Conservation (phyloP, 2,113 vertebrate species). For the Gallinago jamesoni region DNA sequence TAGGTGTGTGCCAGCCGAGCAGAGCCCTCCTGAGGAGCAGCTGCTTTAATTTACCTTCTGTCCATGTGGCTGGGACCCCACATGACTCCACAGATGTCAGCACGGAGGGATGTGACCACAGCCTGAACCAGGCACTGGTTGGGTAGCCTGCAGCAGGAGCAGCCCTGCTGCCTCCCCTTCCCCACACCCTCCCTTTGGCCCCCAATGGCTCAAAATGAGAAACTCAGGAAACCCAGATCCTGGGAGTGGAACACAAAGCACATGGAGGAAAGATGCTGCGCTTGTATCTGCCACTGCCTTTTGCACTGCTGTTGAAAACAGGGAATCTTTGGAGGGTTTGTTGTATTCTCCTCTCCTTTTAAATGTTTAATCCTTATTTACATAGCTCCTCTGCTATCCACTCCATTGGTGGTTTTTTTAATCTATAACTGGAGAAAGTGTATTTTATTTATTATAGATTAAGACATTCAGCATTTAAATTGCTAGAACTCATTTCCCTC, state of each 20-base stretch:
- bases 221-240: not conserved
- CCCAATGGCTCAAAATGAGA: not conserved
- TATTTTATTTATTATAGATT: not conserved
- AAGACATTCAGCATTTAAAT: not conserved
- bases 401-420: accelerated
- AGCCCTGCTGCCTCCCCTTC: not conserved
- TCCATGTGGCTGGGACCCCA: not conserved
- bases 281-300: not conserved
- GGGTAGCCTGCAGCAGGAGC: not conserved
- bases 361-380: not conserved
- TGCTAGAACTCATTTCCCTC: not conserved
- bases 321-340: not conserved
- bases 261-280: not conserved
- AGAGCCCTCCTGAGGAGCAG: not conserved
- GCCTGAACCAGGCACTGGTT: accelerated
- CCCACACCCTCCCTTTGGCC: not conserved
- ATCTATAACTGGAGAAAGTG: accelerated
- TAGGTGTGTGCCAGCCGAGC: not conserved
- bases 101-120: accelerated
- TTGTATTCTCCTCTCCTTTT: not conserved
- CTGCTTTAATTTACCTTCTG: not conserved
- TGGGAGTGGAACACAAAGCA: not conserved
- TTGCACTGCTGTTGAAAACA: not conserved
- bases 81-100: not conserved
- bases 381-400: not conserved